Conservation (phyloP, 2,113 vertebrate genomes). For the Uria lomvia region DNA sequence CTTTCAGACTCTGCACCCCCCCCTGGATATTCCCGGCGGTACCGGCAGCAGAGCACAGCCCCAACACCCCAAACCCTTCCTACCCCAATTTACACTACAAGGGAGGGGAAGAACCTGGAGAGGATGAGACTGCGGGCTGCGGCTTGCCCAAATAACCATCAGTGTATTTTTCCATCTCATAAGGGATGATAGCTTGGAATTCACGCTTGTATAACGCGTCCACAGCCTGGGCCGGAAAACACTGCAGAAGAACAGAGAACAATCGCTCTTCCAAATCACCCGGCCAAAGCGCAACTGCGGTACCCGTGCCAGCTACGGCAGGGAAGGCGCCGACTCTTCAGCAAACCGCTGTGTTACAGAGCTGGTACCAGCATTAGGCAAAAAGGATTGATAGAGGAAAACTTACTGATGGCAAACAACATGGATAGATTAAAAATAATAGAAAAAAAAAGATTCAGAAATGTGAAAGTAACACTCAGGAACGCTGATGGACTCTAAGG, state of each 20-base stretch:
- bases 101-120: not conserved
- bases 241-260: not conserved
- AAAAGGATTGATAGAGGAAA: not conserved
- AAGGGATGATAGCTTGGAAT: not conserved
- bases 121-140: not conserved
- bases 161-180: not conserved
- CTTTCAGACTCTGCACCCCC: not conserved
- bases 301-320: not conserved
- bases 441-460: not conserved
- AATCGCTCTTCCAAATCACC: not conserved
- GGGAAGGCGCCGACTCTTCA: fast-evolving
- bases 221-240: not conserved
- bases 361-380: not conserved
- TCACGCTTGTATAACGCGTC: fast-evolving
- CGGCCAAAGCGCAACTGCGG: not conserved
- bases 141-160: not conserved
- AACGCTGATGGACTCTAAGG: not conserved
- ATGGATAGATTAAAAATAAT: not conserved
- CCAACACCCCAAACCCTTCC: not conserved
- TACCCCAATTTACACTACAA: too few relatives aligned
- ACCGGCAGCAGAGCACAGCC: not conserved
- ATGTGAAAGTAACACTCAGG: not conserved
- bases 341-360: not conserved
- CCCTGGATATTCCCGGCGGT: fast-evolving
- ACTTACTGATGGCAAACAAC: not conserved